A percentile compares a stretch with the other conserved stretches of the same genome.
Evolutionary conservation across 2,113 vertebrate genomes (phyloP).

Genomic region (Melanostigma gelatinosum): DNA sequence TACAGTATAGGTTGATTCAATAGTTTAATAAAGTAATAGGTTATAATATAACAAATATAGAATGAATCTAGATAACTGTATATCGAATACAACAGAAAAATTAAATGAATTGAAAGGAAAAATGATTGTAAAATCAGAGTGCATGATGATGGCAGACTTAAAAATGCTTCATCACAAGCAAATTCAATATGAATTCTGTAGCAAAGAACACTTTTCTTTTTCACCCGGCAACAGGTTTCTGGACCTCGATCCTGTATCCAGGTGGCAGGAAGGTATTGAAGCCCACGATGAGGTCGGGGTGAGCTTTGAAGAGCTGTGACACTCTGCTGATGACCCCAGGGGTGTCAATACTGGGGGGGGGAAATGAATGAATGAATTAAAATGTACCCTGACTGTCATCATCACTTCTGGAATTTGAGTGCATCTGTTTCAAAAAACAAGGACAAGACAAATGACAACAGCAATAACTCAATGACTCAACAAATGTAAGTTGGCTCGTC

Average conservation of each 20-base stretch:
- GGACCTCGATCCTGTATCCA: constrained; percentile 99
- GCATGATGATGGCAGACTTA: constrained; percentile 60
- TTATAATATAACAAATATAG: constrained; percentile 80
- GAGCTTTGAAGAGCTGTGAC: constrained; percentile 98
- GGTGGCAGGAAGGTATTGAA: constrained; percentile 99
- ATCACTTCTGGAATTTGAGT: too few species aligned
- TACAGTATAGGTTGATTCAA: constrained; percentile 79
- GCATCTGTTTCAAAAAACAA: too few species aligned
- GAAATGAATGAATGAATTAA: not conserved
- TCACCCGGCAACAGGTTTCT: constrained; percentile 67
- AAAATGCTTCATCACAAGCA: constrained; percentile 77
- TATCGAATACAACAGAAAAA: constrained; percentile 82
- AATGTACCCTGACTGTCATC: not conserved
- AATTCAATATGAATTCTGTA: constrained; percentile 88
- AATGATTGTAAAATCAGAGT: constrained; percentile 64
- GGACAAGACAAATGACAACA: too few species aligned
- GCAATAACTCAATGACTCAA: not conserved
- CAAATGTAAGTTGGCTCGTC: not conserved
- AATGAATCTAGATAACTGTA: constrained; percentile 76
- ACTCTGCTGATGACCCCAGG: constrained; percentile 99
- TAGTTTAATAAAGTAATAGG: constrained; percentile 71
- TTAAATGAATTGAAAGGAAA: constrained; percentile 72
- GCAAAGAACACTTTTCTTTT: not conserved
- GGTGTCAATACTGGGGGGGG: constrained; percentile 90
- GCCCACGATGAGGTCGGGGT: constrained; percentile 98